Conservation (phyloP, 2,797 vertebrate genomes). For the Pristis pectinata region DNA sequence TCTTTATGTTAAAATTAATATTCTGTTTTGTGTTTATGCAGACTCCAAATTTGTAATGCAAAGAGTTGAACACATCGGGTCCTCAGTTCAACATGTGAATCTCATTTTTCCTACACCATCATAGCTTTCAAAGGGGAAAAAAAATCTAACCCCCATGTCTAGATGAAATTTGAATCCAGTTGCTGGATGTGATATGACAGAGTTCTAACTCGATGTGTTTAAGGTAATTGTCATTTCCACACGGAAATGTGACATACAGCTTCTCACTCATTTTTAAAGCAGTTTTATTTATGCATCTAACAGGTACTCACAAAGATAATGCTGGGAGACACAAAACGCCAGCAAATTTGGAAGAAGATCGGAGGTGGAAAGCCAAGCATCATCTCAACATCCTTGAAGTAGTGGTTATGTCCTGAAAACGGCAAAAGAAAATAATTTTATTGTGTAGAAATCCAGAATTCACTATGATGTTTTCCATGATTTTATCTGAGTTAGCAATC, state of each 20-base stretch:
- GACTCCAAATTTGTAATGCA: not conserved
- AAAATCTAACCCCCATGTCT: not conserved
- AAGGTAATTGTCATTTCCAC: not conserved
- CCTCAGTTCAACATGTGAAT: not conserved
- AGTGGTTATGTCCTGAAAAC: constrained; percentile 76
- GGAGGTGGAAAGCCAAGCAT: constrained; percentile 97
- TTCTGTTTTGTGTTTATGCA: not conserved
- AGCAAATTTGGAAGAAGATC: constrained; percentile 95
- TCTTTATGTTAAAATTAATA: not conserved
- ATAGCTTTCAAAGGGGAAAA: not conserved
- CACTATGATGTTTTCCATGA: too few relatives aligned
- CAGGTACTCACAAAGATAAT: constrained; percentile 83
- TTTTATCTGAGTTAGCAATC: too few relatives aligned
- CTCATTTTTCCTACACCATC: not conserved
- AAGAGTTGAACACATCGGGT: not conserved
- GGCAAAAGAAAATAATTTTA: not conserved
- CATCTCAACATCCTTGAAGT: constrained; percentile 98
- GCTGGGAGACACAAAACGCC: constrained; percentile 89
- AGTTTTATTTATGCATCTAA: not conserved
- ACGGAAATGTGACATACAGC: not conserved
- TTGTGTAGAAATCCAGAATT: too few relatives aligned
- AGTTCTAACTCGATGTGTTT: not conserved
- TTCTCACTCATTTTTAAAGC: not conserved
- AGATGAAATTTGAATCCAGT: not conserved
- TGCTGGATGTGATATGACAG: not conserved